Evolutionary conservation across 2,113 vertebrate genomes (phyloP).

Genomic region (Bostrychus sinensis): DNA sequence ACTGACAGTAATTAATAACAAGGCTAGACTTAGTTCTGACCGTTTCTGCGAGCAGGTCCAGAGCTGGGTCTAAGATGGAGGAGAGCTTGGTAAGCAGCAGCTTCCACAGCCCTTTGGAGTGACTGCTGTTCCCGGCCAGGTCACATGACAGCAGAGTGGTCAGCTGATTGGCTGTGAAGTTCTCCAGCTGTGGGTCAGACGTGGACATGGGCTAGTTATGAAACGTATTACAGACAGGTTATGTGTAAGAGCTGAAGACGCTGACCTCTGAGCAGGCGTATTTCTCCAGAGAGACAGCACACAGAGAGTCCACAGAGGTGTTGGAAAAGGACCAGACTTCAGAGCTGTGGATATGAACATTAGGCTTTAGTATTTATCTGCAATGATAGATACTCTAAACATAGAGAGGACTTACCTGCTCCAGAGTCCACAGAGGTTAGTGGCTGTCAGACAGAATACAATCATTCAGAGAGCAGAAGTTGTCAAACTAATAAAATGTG

Average conservation of each 20-base stretch:
- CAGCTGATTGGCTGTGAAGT: constrained; percentile 65
- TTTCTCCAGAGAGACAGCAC: constrained; percentile 58
- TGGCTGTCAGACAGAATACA: constrained; percentile 46
- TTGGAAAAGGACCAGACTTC: constrained; percentile 31
- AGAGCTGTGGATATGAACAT: constrained; percentile 49
- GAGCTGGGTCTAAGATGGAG: constrained; percentile 58
- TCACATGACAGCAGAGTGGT: constrained; percentile 65
- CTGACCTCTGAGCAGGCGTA: constrained; percentile 73
- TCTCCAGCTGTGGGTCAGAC: constrained; percentile 45
- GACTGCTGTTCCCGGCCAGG: constrained; percentile 51
- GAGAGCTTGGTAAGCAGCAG: constrained; percentile 65
- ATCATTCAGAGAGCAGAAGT: no score
- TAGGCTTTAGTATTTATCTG: neutral
- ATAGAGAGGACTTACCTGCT: constrained; percentile 55
- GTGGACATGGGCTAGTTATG: neutral
- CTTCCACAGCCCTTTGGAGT: constrained; percentile 70
- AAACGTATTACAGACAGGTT: neutral
- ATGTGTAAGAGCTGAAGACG: neutral
- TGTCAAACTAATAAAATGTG: no score
- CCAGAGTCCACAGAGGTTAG: constrained; percentile 47
- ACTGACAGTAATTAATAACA: neutral
- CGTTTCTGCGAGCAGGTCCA: constrained; percentile 58
- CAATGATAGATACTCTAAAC: neutral
- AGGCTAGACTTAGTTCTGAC: constrained; percentile 17
- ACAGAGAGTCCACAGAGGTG: constrained; percentile 32